Evolutionary conservation across 1,140 invertebrate species (phyloP), one percentile per base, ranked within the genome.

Genomic region (Drosophila orosa): DNA sequence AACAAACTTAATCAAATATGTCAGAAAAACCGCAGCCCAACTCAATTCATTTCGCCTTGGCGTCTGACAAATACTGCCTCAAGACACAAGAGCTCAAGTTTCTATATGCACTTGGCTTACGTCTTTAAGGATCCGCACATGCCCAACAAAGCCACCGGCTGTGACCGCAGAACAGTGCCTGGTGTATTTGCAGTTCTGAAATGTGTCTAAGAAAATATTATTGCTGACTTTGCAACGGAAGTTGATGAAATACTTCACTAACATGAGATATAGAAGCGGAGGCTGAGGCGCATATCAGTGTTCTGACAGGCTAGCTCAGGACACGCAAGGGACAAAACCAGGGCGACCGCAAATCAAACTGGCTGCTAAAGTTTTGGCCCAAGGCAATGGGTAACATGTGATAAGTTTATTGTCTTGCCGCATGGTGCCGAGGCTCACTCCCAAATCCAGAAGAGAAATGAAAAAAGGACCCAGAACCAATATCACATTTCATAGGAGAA

Each of bases 331-430:
- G 69, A 74, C 60, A 61, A 63, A 48, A 24, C 56, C 47, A 56
- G 48, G 71, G 19, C 61, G 54, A 90, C 84, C 84, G 85, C 85
- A 89, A 89, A 89, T 89, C 84, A 80, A 89, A 89, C 68, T 80
- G 65, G 68, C 71, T 80, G 80, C 69, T 68, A 87, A 89, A 90
- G 80, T 89, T 89, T 82, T 71, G 65, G 82, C 68, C 42, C 52
- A 31, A 29, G 59, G 57, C 76, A 17, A 59, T 77, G 57, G 71
- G 69, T 74, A 84, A 89, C 80, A 89, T 89, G 84, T 89, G 84
- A 89, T 89, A 89, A 89, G 84, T 90, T 89, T 89, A 90, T 89
- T 89, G 84, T 89, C 77, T 78, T 90, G 78, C 85, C 84, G 77
- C 55, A 80, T 90, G 84, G 47, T 77, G 62, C 55, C 57, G 37